Conservation (phyloP, 2,113 vertebrate species). For the Hemichromis elongatus region DNA sequence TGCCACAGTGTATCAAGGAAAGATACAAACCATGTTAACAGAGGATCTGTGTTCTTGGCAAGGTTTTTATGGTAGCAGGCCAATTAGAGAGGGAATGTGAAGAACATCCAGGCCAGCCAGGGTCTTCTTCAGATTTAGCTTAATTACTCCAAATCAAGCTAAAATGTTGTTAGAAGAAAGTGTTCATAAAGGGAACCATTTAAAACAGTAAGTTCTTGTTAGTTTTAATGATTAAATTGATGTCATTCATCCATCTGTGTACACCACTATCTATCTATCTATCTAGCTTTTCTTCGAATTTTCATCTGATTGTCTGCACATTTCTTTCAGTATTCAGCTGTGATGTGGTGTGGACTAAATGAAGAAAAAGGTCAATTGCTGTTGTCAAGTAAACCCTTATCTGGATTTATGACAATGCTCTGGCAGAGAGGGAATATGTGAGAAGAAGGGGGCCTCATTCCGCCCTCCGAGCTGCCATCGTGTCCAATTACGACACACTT, state of each 20-base stretch:
- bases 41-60: neutral
- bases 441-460: neutral
- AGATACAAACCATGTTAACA: neutral
- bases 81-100: neutral
- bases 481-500: conserved; percentile 27
- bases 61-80: neutral
- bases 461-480: neutral
- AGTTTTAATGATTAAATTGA: neutral
- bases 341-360: conserved; percentile 30
- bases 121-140: neutral
- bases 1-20: neutral
- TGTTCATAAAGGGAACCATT: neutral
- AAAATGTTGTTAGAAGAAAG: neutral
- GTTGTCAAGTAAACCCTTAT: conserved; percentile 55
- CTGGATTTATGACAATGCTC: conserved; percentile 48
- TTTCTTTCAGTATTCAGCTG: conserved; percentile 25
- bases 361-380: conserved; percentile 55
- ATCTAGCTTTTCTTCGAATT: neutral
- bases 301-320: neutral
- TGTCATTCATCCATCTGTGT: neutral
- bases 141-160: neutral
- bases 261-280: neutral
- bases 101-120: neutral
- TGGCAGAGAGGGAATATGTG: neutral
- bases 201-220: neutral